Evolutionary conservation across 1,140 invertebrate species (phyloP).

Genomic region (Akabosia matsudoensis): DNA sequence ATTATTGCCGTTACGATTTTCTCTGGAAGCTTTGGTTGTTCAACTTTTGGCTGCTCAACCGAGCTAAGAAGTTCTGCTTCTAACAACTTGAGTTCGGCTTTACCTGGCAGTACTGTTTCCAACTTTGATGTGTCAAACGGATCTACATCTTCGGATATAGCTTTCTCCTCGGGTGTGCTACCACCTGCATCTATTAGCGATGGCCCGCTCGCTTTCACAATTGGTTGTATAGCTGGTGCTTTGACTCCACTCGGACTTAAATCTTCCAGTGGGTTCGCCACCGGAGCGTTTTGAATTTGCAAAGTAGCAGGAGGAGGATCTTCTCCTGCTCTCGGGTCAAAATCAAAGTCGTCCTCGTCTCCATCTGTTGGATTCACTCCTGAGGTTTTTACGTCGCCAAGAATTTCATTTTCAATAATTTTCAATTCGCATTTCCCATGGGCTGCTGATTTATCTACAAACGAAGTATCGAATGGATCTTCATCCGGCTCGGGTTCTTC

Average conservation of each 20-base stretch:
- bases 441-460: slow-evolving; percentile 68
- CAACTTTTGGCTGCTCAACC: slow-evolving; percentile 15
- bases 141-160: slow-evolving; percentile 54
- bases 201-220: slow-evolving; percentile 46
- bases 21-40: slow-evolving; percentile 3
- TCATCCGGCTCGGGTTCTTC: slow-evolving; percentile 47
- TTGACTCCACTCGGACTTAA: slow-evolving; percentile 55
- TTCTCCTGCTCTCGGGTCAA: slow-evolving; percentile 65
- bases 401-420: slow-evolving; percentile 61
- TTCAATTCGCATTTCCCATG: slow-evolving; percentile 61
- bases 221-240: slow-evolving; percentile 58
- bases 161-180: neutral
- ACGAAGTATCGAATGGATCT: slow-evolving; percentile 82
- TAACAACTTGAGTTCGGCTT: slow-evolving; percentile 71
- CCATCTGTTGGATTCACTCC: slow-evolving; percentile 40
- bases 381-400: slow-evolving; percentile 42
- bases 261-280: slow-evolving; percentile 29
- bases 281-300: neutral
- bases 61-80: slow-evolving; percentile 70
- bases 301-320: slow-evolving; percentile 47
- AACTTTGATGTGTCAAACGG: slow-evolving; percentile 80
- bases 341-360: slow-evolving; percentile 64
- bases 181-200: slow-evolving; percentile 51
- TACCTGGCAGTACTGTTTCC: slow-evolving; percentile 66
- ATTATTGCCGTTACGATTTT: slow-evolving; percentile 49